Conservation (phyloP, 2,113 vertebrate genomes). For the Nansenia antarctica region DNA sequence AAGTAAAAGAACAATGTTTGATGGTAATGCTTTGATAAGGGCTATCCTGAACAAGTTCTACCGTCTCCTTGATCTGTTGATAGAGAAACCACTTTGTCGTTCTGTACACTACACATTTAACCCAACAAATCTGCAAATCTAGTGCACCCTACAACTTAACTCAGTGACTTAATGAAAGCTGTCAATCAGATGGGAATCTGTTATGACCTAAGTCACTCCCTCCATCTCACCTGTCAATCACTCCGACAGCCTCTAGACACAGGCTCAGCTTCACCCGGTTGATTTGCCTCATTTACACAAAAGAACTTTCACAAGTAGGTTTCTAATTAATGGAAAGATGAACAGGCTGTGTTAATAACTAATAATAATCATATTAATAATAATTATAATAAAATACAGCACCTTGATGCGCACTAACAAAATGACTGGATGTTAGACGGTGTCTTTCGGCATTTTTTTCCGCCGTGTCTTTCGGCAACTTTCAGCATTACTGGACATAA, state of each 20-base stretch:
- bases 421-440: not conserved
- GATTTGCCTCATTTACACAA: not conserved
- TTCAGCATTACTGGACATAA: not conserved
- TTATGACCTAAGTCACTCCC: slow-evolving; percentile 64
- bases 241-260: slow-evolving; percentile 11
- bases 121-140: slow-evolving; percentile 16
- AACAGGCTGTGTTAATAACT: too few species aligned
- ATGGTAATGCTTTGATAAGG: not conserved
- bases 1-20: not conserved
- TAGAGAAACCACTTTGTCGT: slow-evolving; percentile 16
- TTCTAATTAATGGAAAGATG: too few species aligned
- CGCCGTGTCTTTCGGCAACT: too few species aligned
- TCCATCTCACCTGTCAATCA: slow-evolving; percentile 15
- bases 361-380: too few species aligned
- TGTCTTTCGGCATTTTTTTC: too few species aligned
- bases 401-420: slow-evolving; percentile 26
- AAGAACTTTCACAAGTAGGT: not conserved
- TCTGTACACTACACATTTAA: not conserved
- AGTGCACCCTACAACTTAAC: not conserved
- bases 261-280: slow-evolving; percentile 27
- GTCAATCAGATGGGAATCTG: slow-evolving; percentile 78
- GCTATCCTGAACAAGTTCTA: not conserved
- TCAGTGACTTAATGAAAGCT: slow-evolving; percentile 58
- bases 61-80: not conserved
- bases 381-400: not conserved